Evolutionary conservation across 2,113 vertebrate species (phyloP), one percentile per base, ranked within the genome.

Genomic region (Paraplagusia blochii): DNA sequence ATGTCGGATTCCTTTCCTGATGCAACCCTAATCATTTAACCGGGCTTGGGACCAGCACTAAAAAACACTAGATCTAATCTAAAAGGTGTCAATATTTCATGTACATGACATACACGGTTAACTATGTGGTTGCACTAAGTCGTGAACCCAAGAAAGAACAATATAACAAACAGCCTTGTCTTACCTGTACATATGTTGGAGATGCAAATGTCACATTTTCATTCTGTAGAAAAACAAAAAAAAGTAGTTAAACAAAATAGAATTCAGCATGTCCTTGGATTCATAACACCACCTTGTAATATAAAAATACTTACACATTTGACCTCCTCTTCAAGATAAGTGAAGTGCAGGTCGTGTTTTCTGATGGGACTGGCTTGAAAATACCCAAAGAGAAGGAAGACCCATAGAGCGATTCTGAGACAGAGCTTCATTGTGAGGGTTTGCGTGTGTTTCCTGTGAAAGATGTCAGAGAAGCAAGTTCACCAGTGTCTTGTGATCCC

Each of bases 241-340:
- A 1, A 8, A 49, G 15, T 7, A 40, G 38, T 13, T 29, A 40
- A 40, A 40, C 38, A 11, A 5, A 1, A 12, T 10, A 12, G 1
- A 40, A 12, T 40, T 11, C 1, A 44, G 15, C 9, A 29, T 2
- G 1, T 8, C 13, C 22, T 6, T 29, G 22, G 3, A 29, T 29
- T 29, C 6, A 29, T 29, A 29, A 29, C 22, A 14, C 8, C 35
- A 44, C 11, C 5, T 40, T 38, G 1, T 4, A 1, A 29, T 39
- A n/a, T 9, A 33, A 44, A 33, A 56, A 36, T 12, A 81, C 80
- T 76, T 77, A 85, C 80, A 49, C 79, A 81, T 3, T 0, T 1
- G 19, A 55, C 9, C 0, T 1, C 0, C 0, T 7, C 0, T 0
- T 0, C 0, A 1, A 66, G 39, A 15, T 0, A 0, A 0, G 0